Evolutionary conservation across 2,797 vertebrate species (phyloP), one percentile per base, ranked within the genome.

Genomic region (Sebastolobus altivelis): DNA sequence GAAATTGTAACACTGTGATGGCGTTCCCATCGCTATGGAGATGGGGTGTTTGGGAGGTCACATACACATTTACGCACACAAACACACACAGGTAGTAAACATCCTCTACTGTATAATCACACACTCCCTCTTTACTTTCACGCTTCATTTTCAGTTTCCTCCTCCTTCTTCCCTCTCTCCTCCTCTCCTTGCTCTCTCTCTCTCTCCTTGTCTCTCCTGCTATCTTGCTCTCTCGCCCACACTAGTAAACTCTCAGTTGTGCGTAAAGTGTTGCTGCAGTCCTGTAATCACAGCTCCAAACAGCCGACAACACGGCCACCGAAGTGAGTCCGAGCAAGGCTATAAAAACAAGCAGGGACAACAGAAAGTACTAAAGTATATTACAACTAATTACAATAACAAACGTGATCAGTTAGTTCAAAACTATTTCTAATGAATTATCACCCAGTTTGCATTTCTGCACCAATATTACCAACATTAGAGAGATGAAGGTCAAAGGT

Each of bases 251-350:
- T 80, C 70, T 71, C 77, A 72, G 79, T 58, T 71, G 81, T 70
- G 82, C 38, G 59, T 80, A 79, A 88, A 86, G 63, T 84, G 81
- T 70, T 58, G 77, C 67, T 75, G 74, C 75, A 60, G 80, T 85
- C 87, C 83, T 92, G 79, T 91, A 91, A 93, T 91, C 89, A 91
- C 75, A 40, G 74, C 72, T 83, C 75, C 63, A 75, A 80, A 73
- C 72, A 82, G 86, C 74, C 35, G 14, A 83, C 77, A 79, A 86
- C 82, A 87, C 2, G 82, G 77, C 75, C 81, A 71, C 79, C 52
- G 8, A 75, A 33, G 84, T 37, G 43, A 79, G 67, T 8, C n/a
- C 1, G 60, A 80, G 81, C 75, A 70, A 72, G 73, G 60, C 68
- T 54, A 29, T 59, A 71, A 87, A 85, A 75, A 76, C 52, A 3